A percentile compares a stretch with the other conserved stretches of the same genome.
Evolutionary conservation across 1,140 invertebrate genomes (phyloP).

Genomic region (Atta texana): DNA sequence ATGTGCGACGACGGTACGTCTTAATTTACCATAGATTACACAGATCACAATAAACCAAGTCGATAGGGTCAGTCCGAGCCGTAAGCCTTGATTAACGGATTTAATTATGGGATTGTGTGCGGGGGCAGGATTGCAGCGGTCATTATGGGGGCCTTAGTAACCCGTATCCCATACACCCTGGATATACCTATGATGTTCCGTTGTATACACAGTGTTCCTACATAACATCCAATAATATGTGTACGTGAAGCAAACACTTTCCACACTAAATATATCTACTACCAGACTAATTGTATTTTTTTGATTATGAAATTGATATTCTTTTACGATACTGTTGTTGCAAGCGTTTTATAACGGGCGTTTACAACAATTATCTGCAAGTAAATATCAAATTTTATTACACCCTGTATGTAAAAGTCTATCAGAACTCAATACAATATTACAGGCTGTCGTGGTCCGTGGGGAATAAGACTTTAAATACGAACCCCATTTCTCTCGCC

Average conservation of each 20-base stretch:
- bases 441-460: constrained; percentile 53
- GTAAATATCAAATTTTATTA: constrained; percentile 26
- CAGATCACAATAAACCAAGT: constrained; percentile 85
- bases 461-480: constrained; percentile 80
- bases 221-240: constrained; percentile 55
- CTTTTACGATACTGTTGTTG: background rate
- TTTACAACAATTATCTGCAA: background rate
- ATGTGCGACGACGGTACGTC: constrained; percentile 78
- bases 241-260: constrained; percentile 8
- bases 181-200: constrained; percentile 57
- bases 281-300: background rate
- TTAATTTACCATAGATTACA: constrained; percentile 85
- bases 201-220: constrained; percentile 62
- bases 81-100: constrained; percentile 84
- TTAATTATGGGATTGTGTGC: constrained; percentile 83
- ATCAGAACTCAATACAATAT: constrained; percentile 50
- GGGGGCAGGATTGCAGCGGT: constrained; percentile 78
- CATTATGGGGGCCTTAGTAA: constrained; percentile 79
- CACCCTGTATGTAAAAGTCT: constrained; percentile 64
- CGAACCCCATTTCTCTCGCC: constrained; percentile 10
- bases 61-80: constrained; percentile 84
- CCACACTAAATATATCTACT: background rate
- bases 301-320: background rate
- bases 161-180: constrained; percentile 74
- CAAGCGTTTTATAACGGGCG: constrained; percentile 1